Percentiles rank a stretch among this genome's conserved stretches.
Evolutionary conservation across 2,113 vertebrate genomes (phyloP).

Genomic region (Percina caprodes): DNA sequence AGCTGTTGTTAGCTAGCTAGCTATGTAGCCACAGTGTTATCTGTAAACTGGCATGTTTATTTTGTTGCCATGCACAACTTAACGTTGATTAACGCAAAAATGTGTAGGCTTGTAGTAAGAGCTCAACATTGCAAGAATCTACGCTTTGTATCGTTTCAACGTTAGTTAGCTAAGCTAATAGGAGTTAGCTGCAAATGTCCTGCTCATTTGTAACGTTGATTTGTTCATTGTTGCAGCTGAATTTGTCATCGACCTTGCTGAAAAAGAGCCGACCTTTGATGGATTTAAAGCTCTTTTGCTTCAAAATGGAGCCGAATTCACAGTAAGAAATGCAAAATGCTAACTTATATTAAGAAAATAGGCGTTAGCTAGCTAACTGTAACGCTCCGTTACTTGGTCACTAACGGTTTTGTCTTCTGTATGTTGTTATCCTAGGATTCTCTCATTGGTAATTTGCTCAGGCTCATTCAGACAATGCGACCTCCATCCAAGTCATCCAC

Average conservation of each 20-base stretch:
- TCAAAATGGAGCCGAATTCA: conserved; percentile 97
- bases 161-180: neutral
- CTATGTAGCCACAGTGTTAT: neutral
- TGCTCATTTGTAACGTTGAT: neutral
- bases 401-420: neutral
- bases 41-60: neutral
- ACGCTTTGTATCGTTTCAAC: neutral
- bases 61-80: neutral
- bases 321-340: conserved; percentile 79
- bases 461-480: conserved; percentile 98
- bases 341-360: neutral
- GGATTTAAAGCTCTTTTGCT: conserved; percentile 89
- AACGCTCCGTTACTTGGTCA: accelerated
- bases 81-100: accelerated
- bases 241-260: conserved; percentile 95
- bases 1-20: conserved; percentile 30
- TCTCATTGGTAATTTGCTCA: conserved; percentile 92
- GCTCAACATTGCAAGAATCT: accelerated
- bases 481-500: conserved; percentile 88
- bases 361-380: neutral
- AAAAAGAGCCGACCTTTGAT: conserved; percentile 91
- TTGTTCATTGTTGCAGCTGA: conserved; percentile 84
- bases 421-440: conserved; percentile 87
- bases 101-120: accelerated
- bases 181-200: no score